A percentile compares a stretch with the other conserved stretches of the same genome.
Conservation (phyloP, 2,797 vertebrate genomes). For the Spea hammondii region DNA sequence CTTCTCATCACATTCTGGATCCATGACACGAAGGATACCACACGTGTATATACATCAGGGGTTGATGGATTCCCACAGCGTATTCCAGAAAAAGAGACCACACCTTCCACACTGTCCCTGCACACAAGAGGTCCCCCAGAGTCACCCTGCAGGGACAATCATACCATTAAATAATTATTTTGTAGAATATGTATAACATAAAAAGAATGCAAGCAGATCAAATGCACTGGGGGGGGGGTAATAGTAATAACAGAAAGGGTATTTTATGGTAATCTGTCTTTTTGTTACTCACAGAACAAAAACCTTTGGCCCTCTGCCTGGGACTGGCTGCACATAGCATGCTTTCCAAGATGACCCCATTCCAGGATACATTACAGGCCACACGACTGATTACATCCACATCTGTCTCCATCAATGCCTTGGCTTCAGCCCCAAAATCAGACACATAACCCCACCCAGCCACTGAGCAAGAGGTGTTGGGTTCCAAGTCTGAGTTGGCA, state of each 20-base stretch:
- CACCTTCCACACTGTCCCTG: slow-evolving; percentile 60
- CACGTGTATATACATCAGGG: slow-evolving; percentile 73
- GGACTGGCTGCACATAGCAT: slow-evolving; percentile 54
- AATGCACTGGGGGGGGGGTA: not conserved
- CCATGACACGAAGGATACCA: slow-evolving; percentile 65
- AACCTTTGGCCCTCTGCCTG: slow-evolving; percentile 37
- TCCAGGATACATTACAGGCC: slow-evolving; percentile 54
- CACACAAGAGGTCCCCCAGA: slow-evolving; percentile 76
- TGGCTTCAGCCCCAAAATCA: slow-evolving; percentile 35
- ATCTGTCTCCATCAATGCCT: slow-evolving; percentile 49
- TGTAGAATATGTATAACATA: not conserved
- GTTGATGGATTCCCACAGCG: slow-evolving; percentile 65
- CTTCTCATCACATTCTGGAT: slow-evolving; percentile 59
- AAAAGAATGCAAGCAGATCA: not conserved
- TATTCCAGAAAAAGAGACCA: slow-evolving; percentile 71
- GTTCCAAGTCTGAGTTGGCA: not conserved
- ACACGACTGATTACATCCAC: slow-evolving; percentile 41
- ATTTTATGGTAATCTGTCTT: not conserved
- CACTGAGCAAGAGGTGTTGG: slow-evolving; percentile 30
- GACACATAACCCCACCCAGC: slow-evolving; percentile 54
- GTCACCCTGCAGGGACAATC: slow-evolving; percentile 64
- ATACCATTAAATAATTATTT: not conserved
- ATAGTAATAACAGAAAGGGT: not conserved
- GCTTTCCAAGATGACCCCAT: slow-evolving; percentile 8
- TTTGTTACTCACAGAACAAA: slow-evolving; percentile 53